Evolutionary conservation across 2,113 vertebrate species (phyloP), one percentile per base, ranked within the genome.

Genomic region (Cololabis saira): DNA sequence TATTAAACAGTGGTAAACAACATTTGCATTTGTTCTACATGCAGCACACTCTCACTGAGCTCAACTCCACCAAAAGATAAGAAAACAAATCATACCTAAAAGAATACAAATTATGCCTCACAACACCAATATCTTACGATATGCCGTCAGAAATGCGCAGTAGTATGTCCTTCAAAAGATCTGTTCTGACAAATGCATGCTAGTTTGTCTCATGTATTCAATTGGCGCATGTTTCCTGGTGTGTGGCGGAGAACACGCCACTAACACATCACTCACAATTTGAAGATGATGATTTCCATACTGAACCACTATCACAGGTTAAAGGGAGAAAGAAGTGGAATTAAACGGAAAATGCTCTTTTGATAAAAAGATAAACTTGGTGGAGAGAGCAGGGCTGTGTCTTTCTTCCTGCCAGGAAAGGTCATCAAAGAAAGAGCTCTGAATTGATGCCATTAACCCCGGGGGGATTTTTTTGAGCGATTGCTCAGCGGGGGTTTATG

Each of bases 251-350:
- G 33, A 37, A 11, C 5, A 5, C 5, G 24, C 5, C 90, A 88
- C 70, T 92, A 90, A 92, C 77, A 86, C 82, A 78, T 84, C 74
- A 74, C 74, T 83, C 87, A 91, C 89, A 89, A 90, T 90, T 87
- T 80, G 83, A 87, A 88, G 82, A 87, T 75, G 71, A 78, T 53
- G 52, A 90, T 90, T 88, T 90, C 85, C 86, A 90, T 88, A 84
- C 52, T 55, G 77, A 85, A 83, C 65, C 45, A 10, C 58, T 70
- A 84, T 74, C 80, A 89, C 85, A 90, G 89, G 91, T 91, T 79
- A 87, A 76, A 80, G 71, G 27, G 63, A 77, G 68, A 78, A 54
- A 75, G 70, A 76, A 85, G 84, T 74, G 57, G 84, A 89, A 91
- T 90, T 81, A 88, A 88, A 88, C 74, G 65, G 78, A 87, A 62